These are phyloP conservation scores for Ranitomeya variabilis DNA, from an alignment of 2,113 vertebrate species.

Conservation along the genomic window DNA sequence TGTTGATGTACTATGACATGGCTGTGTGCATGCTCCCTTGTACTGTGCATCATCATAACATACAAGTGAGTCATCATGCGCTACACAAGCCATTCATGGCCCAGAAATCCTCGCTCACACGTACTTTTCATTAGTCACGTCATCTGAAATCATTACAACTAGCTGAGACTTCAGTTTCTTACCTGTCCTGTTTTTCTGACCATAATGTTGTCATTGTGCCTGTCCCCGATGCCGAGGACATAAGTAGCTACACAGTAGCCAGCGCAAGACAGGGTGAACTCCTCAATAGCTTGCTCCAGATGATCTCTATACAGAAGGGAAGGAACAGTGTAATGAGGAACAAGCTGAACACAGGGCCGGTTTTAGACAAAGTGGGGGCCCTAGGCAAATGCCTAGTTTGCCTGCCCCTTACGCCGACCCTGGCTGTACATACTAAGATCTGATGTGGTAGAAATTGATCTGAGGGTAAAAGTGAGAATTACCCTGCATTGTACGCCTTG, in stretches of 20 bases:
- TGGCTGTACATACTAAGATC: not conserved
- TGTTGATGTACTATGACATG: not conserved
- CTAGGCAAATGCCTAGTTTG: too few relatives aligned
- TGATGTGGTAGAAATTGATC: not conserved
- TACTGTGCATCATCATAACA: not conserved
- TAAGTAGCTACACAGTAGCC: slow-evolving; percentile 99
- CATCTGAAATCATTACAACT: not conserved
- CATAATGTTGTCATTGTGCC: slow-evolving; percentile 99
- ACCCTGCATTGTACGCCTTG: slow-evolving; percentile 96
- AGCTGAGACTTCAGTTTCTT: slow-evolving; percentile 27
- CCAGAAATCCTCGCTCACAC: not conserved
- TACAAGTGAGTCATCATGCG: not conserved
- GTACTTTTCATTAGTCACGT: not conserved
- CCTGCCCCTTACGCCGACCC: too few relatives aligned
- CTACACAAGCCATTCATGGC: not conserved
- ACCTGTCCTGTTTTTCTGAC: slow-evolving; percentile 98
- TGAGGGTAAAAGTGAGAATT: slow-evolving; percentile 53
- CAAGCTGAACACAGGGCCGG: too few relatives aligned
- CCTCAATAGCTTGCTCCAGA: slow-evolving; percentile 93
- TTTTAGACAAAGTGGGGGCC: too few relatives aligned
- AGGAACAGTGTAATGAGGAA: not conserved
- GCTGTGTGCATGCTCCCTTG: not conserved
- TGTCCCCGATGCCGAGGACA: slow-evolving; percentile 94
- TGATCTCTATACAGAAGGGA: slow-evolving; percentile 78
- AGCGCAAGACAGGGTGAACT: slow-evolving; percentile 96